Evolutionary conservation across 2,888 invertebrate genomes (phyloP), one percentile per base, ranked within the genome.

Genomic region (Pemphredon lugubris): DNA sequence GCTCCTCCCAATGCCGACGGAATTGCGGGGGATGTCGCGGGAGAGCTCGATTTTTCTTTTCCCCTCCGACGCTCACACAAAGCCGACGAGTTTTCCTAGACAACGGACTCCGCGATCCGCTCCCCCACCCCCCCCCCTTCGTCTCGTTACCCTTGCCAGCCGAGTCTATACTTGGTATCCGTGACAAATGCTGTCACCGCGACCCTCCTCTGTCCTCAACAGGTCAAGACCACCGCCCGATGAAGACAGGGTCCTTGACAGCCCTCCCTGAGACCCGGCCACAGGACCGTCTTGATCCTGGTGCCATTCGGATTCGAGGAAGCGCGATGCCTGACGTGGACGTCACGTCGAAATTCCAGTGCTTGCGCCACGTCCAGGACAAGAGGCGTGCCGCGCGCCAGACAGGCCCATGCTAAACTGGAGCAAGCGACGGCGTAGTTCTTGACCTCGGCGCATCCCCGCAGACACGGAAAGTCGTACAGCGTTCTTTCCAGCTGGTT

Each of bases 391-490:
- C 75, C 54, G 13, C 88, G 83, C 0, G 88, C 84, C 32, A 88
- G 64, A 32, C 88, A 88, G 26, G 93, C 93, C 98, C 98, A 98
- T 2, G 97, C 95, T n/a, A 96, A 92, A 67, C 95, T 92, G 40
- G 97, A 96, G 69, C 96, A 95, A 39, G 95, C 94, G 26, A 94
- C 92, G 55, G 96, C 95, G 88, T 96, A 97, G 80, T 94, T 93
- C 83, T 94, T 93, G 61, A 98, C 92, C 23, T 95, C 94, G 0
- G 92, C 92, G 87, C 97, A 97, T 0, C 92, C 91, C 77, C 94
- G 94, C 84, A 98, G 92, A 88, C 96, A 96, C 30, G 97, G 96
- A 90, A 98, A 98, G 91, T 98, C 98, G 86, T 96, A 96, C 14
- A 98, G 92, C 0, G 98, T 98, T 77, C 95, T 94, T 90, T 96